A percentile compares a stretch with the other conserved stretches of the same genome.
These are phyloP conservation scores for Chloropsis cyanopogon DNA, from an alignment of 2,113 vertebrate species.

Conservation along the genomic window DNA sequence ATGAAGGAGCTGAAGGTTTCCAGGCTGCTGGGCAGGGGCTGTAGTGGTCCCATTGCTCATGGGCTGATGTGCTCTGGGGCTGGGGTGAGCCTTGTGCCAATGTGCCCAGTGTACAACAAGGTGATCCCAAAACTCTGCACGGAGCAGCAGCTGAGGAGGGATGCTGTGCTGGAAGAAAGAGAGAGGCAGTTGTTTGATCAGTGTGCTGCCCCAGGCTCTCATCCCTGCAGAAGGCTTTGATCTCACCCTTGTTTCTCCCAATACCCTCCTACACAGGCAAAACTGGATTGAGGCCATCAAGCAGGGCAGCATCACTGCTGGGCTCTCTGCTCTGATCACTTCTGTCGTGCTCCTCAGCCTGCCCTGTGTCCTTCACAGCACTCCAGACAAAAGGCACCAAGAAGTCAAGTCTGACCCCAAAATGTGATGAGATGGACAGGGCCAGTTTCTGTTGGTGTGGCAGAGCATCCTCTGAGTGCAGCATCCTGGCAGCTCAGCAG, in stretches of 20 bases:
- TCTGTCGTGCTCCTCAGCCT: fast-evolving
- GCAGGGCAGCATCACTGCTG: background rate
- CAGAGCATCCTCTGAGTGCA: background rate
- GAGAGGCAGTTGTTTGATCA: background rate
- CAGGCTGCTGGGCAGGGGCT: background rate
- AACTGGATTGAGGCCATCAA: background rate
- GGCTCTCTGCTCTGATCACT: background rate
- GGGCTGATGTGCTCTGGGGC: background rate
- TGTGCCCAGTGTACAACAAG: fast-evolving
- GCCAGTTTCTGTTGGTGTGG: background rate
- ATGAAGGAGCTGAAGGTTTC: background rate
- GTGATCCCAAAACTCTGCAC: background rate
- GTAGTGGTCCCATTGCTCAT: fast-evolving
- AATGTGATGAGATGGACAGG: background rate
- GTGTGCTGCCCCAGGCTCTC: background rate
- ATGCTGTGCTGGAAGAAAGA: background rate
- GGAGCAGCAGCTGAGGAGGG: background rate
- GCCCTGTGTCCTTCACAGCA: background rate
- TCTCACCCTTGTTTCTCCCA: background rate
- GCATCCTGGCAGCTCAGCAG: background rate
- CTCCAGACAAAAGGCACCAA: background rate
- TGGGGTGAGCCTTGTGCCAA: background rate
- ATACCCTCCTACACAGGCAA: background rate
- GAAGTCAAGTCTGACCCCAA: background rate
- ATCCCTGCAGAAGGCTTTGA: background rate